Evolutionary conservation across 2,888 invertebrate genomes (phyloP), one percentile per base, ranked within the genome.

Genomic region (Flexamia atlantica): DNA sequence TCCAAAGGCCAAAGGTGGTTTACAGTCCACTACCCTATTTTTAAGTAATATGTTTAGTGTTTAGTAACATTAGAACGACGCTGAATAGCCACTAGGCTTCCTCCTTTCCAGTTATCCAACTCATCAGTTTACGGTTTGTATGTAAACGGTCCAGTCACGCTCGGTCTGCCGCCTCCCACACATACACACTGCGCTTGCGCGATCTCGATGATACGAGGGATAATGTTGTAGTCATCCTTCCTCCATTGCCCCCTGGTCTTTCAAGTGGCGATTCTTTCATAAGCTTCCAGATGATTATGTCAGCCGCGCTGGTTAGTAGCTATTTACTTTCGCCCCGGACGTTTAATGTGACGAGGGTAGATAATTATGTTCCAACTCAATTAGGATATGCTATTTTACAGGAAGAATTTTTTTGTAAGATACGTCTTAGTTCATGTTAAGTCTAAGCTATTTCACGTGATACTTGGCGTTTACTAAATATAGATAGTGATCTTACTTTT

Each of bases 41-140:
- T n/a, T n/a, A n/a, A n/a, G n/a, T n/a, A n/a, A n/a, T n/a, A n/a
- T n/a, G n/a, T n/a, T n/a, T n/a, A n/a, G 4, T 36, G 36, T 9
- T 36, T 36, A 36, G 5, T 36, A 9, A 36, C 36, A 36, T 9
- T 36, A 36, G 9, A 36, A 7, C 36, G 9, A 36, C 36, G 20
- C 14, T 23, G 20, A 23, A 53, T 20, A 70, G 40, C 70, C 40
- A 40, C 70, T 40, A 20, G 40, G 40, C 70, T 70, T 70, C 70
- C 70, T 70, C 40, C 70, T 70, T 70, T 70, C 70, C 36, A 70
- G 70, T 70, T 70, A 70, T 70, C 70, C 70, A 70, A 70, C 23
- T 36, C 70, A 40, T 70, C 40, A 23, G 30, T 17, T n/a, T 17
- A 32, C 60, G 46, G 57, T 23, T 1, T 9, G n/a, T 70, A 70